Evolutionary conservation across 1,140 invertebrate species (phyloP).

Genomic region (Temnothorax nylanderi): DNA sequence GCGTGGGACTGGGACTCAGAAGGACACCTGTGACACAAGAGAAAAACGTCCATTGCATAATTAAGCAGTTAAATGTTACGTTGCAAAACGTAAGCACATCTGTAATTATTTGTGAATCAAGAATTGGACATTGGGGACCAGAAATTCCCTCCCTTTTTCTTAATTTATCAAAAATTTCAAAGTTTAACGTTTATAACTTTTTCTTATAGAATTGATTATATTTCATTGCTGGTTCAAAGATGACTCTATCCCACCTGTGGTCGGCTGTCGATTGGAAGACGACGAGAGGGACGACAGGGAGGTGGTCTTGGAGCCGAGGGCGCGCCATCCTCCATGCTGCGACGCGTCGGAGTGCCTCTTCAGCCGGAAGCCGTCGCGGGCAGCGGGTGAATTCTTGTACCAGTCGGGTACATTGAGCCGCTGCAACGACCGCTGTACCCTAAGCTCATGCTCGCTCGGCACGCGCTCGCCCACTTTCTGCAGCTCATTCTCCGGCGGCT

Average conservation of each 20-base stretch:
- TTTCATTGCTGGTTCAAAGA: not conserved
- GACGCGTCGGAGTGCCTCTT: slow-evolving; percentile 90
- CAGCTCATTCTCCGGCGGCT: slow-evolving; percentile 97
- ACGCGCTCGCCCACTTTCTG: slow-evolving; percentile 92
- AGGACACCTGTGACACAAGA: slow-evolving; percentile 77
- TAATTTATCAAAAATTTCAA: not conserved
- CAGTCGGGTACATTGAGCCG: slow-evolving; percentile 97
- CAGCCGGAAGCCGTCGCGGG: slow-evolving; percentile 89
- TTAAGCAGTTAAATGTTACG: not conserved
- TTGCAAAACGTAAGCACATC: slow-evolving; percentile 1
- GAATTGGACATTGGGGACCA: not conserved
- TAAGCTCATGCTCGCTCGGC: slow-evolving; percentile 95
- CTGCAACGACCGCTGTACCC: slow-evolving; percentile 96
- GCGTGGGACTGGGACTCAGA: slow-evolving; percentile 85
- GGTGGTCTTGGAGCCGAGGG: slow-evolving; percentile 92
- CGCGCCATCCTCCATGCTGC: slow-evolving; percentile 89
- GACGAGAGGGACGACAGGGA: slow-evolving; percentile 89
- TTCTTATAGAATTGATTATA: not conserved
- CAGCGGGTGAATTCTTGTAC: slow-evolving; percentile 94
- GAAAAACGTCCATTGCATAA: not conserved
- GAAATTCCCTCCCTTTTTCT: not conserved
- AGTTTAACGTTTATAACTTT: not conserved
- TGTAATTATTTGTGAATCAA: not conserved
- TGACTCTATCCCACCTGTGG: slow-evolving; percentile 75
- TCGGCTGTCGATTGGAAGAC: slow-evolving; percentile 84